Evolutionary conservation across 2,797 vertebrate genomes (phyloP).

Genomic region (Peromyscus attwateri): DNA sequence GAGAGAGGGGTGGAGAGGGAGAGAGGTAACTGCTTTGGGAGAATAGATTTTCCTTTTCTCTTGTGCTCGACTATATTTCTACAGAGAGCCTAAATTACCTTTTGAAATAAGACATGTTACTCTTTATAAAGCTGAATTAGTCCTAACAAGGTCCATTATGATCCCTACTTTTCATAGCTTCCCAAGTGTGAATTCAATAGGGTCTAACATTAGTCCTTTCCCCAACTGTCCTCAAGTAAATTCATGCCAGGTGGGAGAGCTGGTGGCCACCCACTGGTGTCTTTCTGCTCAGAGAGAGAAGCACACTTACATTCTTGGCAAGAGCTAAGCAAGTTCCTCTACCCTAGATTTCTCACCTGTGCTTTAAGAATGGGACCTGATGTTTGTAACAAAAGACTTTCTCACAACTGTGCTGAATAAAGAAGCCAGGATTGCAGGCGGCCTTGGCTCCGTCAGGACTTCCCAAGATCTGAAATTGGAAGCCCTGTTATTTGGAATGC

Average conservation of each 20-base stretch:
- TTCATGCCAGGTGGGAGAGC: neutral
- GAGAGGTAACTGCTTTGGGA: neutral
- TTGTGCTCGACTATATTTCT: slow-evolving; percentile 3
- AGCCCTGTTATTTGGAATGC: slow-evolving; percentile 46
- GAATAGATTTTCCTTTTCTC: slow-evolving; percentile 51
- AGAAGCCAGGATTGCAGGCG: slow-evolving; percentile 5
- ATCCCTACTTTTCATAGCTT: neutral
- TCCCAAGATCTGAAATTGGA: slow-evolving; percentile 8
- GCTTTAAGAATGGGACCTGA: slow-evolving; percentile 4
- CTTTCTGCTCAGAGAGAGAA: neutral
- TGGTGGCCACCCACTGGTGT: neutral
- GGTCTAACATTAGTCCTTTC: neutral
- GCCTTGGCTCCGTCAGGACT: neutral
- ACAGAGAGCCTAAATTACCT: neutral
- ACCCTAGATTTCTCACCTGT: neutral
- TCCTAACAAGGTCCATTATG: neutral
- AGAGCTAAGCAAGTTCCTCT: slow-evolving; percentile 29
- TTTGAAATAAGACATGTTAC: neutral
- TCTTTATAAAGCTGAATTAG: slow-evolving; percentile 47
- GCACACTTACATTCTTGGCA: neutral
- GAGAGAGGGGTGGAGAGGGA: neutral
- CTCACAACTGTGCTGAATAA: neutral
- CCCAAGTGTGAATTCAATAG: neutral
- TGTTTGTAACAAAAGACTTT: slow-evolving; percentile 6
- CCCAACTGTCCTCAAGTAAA: neutral